These are phyloP conservation scores for Oegoconia quadripuncta DNA, from an alignment of 2,888 invertebrate species.

Conservation along the genomic window DNA sequence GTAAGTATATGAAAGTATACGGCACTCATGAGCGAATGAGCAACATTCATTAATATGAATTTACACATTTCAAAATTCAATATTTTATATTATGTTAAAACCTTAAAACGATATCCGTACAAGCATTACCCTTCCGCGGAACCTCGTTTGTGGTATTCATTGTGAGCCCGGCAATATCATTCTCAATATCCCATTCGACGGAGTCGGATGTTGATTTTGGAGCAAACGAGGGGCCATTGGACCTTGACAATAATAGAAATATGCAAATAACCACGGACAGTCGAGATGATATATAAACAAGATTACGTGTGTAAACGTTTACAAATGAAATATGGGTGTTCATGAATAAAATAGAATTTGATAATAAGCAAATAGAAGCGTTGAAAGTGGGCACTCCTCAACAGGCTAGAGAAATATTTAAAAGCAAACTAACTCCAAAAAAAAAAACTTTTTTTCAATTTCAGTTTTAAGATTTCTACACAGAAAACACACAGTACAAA, in stretches of 20 bases:
- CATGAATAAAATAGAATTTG: conserved; percentile 36
- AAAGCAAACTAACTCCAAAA: too few species aligned
- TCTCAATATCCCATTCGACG: conserved; percentile 37
- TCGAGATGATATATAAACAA: conserved; percentile 57
- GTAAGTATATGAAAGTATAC: too few species aligned
- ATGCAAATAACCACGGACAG: conserved; percentile 62
- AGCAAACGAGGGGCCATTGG: conserved; percentile 37
- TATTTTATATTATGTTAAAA: too few species aligned
- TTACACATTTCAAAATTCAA: too few species aligned
- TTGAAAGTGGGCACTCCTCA: too few species aligned
- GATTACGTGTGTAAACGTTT: conserved; percentile 57
- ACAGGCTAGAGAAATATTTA: too few species aligned
- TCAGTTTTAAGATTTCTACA: too few species aligned
- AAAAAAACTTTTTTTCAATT: too few species aligned
- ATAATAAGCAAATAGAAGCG: too few species aligned
- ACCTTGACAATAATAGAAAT: conserved; percentile 60
- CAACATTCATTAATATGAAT: too few species aligned
- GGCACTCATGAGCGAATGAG: too few species aligned
- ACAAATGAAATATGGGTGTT: conserved; percentile 44
- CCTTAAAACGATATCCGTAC: neutral
- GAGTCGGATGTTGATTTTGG: conserved; percentile 50
- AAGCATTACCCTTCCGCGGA: neutral
- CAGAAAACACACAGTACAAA: too few species aligned
- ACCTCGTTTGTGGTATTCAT: neutral
- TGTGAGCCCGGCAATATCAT: conserved; percentile 22